phyloP scores from a whole-genome alignment of 1,140 invertebrate species.

The Camponotus vicinus region DNA sequence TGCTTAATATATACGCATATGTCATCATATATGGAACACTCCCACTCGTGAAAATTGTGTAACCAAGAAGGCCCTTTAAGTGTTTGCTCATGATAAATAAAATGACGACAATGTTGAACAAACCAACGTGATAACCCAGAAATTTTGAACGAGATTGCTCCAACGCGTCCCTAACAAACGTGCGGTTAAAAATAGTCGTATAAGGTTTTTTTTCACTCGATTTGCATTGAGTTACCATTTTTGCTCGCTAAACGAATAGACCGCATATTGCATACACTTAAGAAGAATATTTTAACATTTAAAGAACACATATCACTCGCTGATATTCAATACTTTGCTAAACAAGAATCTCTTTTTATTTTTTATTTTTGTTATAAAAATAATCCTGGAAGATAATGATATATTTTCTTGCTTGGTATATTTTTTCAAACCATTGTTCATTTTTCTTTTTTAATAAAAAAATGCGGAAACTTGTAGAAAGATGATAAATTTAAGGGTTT shows the following conservation, averaged over 20 bases:
- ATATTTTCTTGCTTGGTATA: too few relatives aligned
- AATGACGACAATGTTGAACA: slow-evolving; percentile 20
- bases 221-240: not conserved
- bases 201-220: not conserved
- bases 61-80: slow-evolving; percentile 25
- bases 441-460: not conserved
- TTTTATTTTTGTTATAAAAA: not conserved
- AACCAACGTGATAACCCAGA: slow-evolving; percentile 40
- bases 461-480: not conserved
- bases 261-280: not conserved
- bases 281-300: slow-evolving; percentile 42
- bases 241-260: not conserved
- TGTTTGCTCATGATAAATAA: slow-evolving; percentile 45
- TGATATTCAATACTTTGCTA: not conserved
- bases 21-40: not conserved
- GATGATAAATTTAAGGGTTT: not conserved
- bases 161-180: not conserved
- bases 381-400: not conserved
- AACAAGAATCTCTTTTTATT: not conserved
- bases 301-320: not conserved
- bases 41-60: slow-evolving; percentile 10
- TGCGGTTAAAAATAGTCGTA: not conserved
- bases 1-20: slow-evolving; percentile 11
- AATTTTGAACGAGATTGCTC: not conserved
- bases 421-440: not conserved